phyloP scores from a whole-genome alignment of 2,888 invertebrate species.

The Cantharis nigra region DNA sequence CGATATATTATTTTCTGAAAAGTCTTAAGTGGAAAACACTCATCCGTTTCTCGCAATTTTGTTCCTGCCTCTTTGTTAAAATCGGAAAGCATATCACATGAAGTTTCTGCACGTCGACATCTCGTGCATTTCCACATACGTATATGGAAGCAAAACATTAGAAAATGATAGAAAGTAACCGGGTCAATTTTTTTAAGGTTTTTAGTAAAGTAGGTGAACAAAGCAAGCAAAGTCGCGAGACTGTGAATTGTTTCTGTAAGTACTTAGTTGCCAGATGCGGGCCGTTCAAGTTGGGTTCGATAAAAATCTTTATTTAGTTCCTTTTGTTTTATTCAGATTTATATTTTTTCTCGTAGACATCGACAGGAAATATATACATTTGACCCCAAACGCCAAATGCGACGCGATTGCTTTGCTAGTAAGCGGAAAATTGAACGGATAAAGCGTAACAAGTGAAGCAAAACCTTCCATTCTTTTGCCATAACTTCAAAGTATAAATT shows the following conservation, averaged over 20 bases:
- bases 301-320: conserved; percentile 34
- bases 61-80: conserved; percentile 36
- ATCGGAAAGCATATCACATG: conserved; percentile 23
- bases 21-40: conserved; percentile 38
- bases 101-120: conserved; percentile 31
- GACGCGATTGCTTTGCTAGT: conserved; percentile 8
- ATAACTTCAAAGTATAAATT: neutral
- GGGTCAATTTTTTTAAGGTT: conserved; percentile 5
- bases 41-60: conserved; percentile 37
- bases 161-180: conserved; percentile 12
- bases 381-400: conserved; percentile 7
- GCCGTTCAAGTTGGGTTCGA: conserved; percentile 33
- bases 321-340: conserved; percentile 24
- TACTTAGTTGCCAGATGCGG: conserved; percentile 38
- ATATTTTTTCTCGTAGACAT: conserved; percentile 18
- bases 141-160: neutral
- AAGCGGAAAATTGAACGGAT: conserved; percentile 12
- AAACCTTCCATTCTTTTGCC: conserved; percentile 2
- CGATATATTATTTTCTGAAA: conserved; percentile 38
- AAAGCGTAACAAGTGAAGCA: conserved; percentile 9
- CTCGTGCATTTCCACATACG: conserved; percentile 4
- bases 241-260: conserved; percentile 41
- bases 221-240: conserved; percentile 32
- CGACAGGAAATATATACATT: conserved; percentile 14
- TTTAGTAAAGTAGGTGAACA: conserved; percentile 23